A percentile compares a stretch with the other conserved stretches of the same genome.
These are phyloP conservation scores for Cryptoblepharus egeriae DNA, from an alignment of 2,797 vertebrate genomes.

Conservation along the genomic window DNA sequence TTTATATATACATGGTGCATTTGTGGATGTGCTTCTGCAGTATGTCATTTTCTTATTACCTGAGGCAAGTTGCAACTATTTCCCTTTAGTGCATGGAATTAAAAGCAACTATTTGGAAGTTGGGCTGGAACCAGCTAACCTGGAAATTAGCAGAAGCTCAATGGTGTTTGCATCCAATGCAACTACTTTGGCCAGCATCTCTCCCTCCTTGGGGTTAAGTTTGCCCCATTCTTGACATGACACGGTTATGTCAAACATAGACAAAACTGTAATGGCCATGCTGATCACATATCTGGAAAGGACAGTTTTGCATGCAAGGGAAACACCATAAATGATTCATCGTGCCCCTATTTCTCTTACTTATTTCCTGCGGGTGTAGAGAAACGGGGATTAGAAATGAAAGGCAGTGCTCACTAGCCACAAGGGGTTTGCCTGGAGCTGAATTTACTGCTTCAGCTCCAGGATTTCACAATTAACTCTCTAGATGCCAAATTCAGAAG, in stretches of 20 bases:
- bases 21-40: background rate
- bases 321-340: constrained; percentile 68
- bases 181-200: background rate
- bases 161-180: constrained; percentile 1
- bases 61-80: constrained; percentile 16
- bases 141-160: constrained; percentile 42
- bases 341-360: constrained; percentile 54
- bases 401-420: constrained; percentile 62
- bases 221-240: constrained; percentile 31
- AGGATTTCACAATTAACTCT: constrained; percentile 55
- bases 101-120: constrained; percentile 6
- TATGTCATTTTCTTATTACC: constrained; percentile 38
- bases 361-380: constrained; percentile 73
- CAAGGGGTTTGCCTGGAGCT: constrained; percentile 59
- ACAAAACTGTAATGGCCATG: constrained; percentile 63
- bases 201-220: constrained; percentile 2
- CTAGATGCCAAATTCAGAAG: constrained; percentile 7
- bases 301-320: constrained; percentile 62
- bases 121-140: constrained; percentile 17
- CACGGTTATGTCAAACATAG: constrained; percentile 53
- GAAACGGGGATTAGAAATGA: constrained; percentile 69
- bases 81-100: constrained; percentile 33
- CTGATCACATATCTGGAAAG: constrained; percentile 59
- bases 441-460: constrained; percentile 59
- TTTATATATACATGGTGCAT: background rate